A percentile compares a stretch with the other conserved stretches of the same genome.
phyloP scores from a whole-genome alignment of 1,140 invertebrate genomes.

The Ostrea denselamellosa region DNA sequence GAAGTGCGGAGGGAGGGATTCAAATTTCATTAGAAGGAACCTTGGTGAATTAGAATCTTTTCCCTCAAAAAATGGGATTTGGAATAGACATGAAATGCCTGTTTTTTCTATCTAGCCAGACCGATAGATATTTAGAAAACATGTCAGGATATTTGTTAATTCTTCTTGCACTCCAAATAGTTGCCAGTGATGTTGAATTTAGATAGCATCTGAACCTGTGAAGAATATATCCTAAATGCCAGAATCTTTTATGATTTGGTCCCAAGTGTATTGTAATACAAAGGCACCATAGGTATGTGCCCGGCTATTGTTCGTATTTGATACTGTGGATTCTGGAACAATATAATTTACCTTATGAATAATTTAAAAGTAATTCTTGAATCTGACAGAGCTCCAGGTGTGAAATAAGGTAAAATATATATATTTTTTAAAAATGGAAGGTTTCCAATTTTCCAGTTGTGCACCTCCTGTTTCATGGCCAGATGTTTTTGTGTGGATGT shows the following conservation, averaged over 20 bases:
- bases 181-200: constrained; percentile 26
- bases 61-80: too few species aligned
- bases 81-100: too few species aligned
- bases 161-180: background rate
- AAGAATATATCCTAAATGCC: constrained; percentile 2
- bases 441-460: constrained; percentile 17
- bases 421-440: background rate
- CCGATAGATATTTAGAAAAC: constrained; percentile 6
- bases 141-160: background rate
- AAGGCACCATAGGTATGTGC: background rate
- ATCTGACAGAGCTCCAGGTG: background rate
- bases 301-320: background rate
- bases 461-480: background rate
- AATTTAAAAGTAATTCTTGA: background rate
- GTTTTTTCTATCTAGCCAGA: background rate
- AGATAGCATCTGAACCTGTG: background rate
- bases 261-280: constrained; percentile 19
- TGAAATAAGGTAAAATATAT: background rate
- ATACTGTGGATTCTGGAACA: background rate
- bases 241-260: constrained; percentile 7
- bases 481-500: constrained; percentile 35
- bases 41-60: too few species aligned
- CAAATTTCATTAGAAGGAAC: too few species aligned
- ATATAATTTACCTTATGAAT: constrained; percentile 14
- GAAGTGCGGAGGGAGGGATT: too few species aligned